Conservation (phyloP, 2,797 vertebrate species). For the Valencia hispanica region DNA sequence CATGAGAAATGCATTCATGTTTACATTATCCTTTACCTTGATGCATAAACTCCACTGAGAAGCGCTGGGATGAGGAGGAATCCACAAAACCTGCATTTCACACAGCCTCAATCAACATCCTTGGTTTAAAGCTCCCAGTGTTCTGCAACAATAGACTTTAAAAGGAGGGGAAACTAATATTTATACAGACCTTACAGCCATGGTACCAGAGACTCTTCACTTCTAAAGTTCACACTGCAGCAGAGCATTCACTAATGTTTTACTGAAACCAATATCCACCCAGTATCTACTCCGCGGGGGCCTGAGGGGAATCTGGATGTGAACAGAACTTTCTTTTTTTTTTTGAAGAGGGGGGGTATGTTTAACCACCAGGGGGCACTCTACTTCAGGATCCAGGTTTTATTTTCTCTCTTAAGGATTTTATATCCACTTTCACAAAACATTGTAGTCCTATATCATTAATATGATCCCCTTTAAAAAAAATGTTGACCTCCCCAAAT, state of each 20-base stretch:
- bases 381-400: not conserved
- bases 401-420: not conserved
- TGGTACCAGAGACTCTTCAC: slow-evolving; percentile 20
- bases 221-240: not conserved
- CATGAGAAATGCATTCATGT: not conserved
- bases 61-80: slow-evolving; percentile 58
- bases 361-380: slow-evolving; percentile 38
- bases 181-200: slow-evolving; percentile 55
- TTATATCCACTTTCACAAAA: not conserved
- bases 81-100: slow-evolving; percentile 53
- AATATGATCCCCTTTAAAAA: not conserved
- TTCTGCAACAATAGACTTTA: not conserved
- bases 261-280: slow-evolving; percentile 15
- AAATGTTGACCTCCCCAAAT: not conserved
- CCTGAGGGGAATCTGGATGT: not conserved
- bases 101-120: slow-evolving; percentile 5
- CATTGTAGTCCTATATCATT: not conserved
- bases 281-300: slow-evolving; percentile 10
- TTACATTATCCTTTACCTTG: slow-evolving; percentile 55
- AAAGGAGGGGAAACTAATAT: not conserved
- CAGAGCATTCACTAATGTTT: not conserved
- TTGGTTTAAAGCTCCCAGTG: not conserved
- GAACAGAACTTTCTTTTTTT: not conserved
- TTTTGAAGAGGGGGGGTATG: too few species aligned
- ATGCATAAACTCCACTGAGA: slow-evolving; percentile 55